phyloP scores from a whole-genome alignment of 2,888 invertebrate species.

The Desoria tigrina region DNA sequence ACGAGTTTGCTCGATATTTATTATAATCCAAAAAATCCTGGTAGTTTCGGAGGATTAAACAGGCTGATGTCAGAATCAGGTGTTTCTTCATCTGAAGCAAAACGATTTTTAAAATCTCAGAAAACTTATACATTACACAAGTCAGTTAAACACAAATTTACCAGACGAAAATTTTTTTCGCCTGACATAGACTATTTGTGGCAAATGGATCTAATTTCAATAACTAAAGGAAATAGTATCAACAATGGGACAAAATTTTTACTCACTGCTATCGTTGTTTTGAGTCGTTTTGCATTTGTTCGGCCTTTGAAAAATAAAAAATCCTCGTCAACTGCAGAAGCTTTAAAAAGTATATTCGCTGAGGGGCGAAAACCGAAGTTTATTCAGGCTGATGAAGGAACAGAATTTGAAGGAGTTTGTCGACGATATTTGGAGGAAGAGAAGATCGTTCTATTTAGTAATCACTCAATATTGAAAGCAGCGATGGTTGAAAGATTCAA shows the following conservation, averaged over 20 bases:
- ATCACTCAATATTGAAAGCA: conserved; percentile 30
- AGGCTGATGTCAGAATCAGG: background rate
- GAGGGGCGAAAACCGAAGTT: conserved; percentile 10
- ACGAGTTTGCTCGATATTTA: background rate
- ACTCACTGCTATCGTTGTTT: conserved; percentile 39
- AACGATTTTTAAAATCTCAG: background rate
- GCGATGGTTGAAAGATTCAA: conserved; percentile 37
- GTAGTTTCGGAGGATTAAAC: conserved; percentile 18
- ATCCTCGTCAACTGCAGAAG: conserved; percentile 14
- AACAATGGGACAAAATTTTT: conserved; percentile 36
- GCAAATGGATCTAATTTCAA: conserved; percentile 30
- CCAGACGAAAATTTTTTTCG: background rate
- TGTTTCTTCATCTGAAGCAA: background rate
- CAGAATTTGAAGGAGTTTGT: conserved; percentile 24
- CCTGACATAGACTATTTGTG: conserved; percentile 29
- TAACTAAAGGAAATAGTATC: conserved; percentile 12
- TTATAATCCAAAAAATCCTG: conserved; percentile 15
- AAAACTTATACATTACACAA: conserved; percentile 12
- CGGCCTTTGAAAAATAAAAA: conserved; percentile 37
- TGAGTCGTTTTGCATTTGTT: conserved; percentile 45
- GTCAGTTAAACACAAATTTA: background rate
- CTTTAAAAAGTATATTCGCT: conserved; percentile 31
- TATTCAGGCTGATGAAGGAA: conserved; percentile 34
- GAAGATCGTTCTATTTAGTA: conserved; percentile 35
- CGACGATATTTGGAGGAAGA: background rate